These are phyloP conservation scores for Falco rusticolus DNA, from an alignment of 2,797 vertebrate species.

Conservation along the genomic window DNA sequence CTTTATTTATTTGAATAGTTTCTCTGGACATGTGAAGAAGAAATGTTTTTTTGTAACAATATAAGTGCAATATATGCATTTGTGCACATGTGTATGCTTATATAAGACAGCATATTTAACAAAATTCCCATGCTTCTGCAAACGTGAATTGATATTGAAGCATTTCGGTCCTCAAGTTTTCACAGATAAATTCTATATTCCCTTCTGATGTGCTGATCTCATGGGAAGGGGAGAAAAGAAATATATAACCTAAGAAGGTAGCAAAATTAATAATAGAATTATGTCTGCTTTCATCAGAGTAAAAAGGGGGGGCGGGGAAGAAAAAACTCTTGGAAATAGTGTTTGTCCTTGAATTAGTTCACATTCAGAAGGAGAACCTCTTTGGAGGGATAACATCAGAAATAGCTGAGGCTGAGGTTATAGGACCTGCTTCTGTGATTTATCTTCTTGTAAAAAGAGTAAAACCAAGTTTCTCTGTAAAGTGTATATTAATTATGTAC, in stretches of 20 bases:
- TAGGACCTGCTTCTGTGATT: background rate
- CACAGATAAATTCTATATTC: background rate
- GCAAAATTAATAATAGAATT: background rate
- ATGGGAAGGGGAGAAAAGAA: background rate
- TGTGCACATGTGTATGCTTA: accelerated
- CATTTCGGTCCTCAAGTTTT: background rate
- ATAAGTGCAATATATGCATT: background rate
- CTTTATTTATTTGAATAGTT: background rate
- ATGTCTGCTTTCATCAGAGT: background rate
- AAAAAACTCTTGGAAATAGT: background rate
- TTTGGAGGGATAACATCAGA: background rate
- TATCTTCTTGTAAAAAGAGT: background rate
- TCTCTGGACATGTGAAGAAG: background rate
- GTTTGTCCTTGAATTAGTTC: background rate
- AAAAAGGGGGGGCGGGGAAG: too few species aligned
- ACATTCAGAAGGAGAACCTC: background rate
- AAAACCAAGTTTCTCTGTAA: background rate
- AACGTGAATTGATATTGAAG: background rate
- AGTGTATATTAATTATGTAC: background rate
- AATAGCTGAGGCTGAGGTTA: background rate
- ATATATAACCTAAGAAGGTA: background rate
- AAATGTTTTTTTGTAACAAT: background rate
- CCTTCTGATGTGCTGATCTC: background rate
- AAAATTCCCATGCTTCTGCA: background rate
- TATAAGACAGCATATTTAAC: background rate